Percentiles rank a stretch among this genome's conserved stretches.
These are phyloP conservation scores for Leptoteleia sp. DNA, from an alignment of 1,140 invertebrate species.

Conservation along the genomic window DNA sequence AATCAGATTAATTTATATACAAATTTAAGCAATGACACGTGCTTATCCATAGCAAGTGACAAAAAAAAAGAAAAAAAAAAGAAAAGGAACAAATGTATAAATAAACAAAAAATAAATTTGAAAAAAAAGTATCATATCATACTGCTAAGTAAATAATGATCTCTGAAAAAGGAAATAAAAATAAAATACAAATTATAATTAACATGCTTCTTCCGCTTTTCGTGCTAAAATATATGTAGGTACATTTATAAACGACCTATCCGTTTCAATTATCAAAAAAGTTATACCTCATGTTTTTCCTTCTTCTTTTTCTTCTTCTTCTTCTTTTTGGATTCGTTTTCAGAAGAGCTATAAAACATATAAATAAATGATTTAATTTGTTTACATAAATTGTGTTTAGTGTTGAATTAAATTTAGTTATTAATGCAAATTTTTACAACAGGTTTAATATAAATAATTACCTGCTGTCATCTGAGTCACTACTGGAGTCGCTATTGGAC, in stretches of 20 bases:
- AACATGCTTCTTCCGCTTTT: slow-evolving; percentile 73
- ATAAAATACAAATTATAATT: slow-evolving; percentile 66
- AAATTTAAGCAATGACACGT: slow-evolving; percentile 73
- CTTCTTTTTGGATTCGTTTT: slow-evolving; percentile 75
- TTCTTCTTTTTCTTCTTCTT: slow-evolving; percentile 77
- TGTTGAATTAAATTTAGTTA: too few relatives aligned
- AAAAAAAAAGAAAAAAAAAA: slow-evolving; percentile 44
- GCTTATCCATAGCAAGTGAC: slow-evolving; percentile 70
- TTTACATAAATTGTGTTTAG: too few relatives aligned
- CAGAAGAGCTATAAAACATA: slow-evolving; percentile 71
- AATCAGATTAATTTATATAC: slow-evolving; percentile 74
- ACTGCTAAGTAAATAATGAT: slow-evolving; percentile 64
- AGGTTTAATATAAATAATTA: too few relatives aligned
- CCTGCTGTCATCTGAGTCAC: slow-evolving; percentile 75
- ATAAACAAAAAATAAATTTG: slow-evolving; percentile 8
- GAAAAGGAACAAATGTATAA: too few relatives aligned
- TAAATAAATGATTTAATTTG: too few relatives aligned
- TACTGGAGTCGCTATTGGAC: slow-evolving; percentile 76
- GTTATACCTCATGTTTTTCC: slow-evolving; percentile 77
- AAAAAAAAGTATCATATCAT: slow-evolving; percentile 56
- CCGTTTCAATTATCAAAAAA: slow-evolving; percentile 44
- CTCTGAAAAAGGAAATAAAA: slow-evolving; percentile 33
- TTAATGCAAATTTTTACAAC: too few relatives aligned
- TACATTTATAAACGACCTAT: slow-evolving; percentile 59
- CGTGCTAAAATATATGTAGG: slow-evolving; percentile 73